A percentile compares a stretch with the other conserved stretches of the same genome.
These are phyloP conservation scores for Drosophila sproati DNA, from an alignment of 1,140 invertebrate species.

Conservation along the genomic window DNA sequence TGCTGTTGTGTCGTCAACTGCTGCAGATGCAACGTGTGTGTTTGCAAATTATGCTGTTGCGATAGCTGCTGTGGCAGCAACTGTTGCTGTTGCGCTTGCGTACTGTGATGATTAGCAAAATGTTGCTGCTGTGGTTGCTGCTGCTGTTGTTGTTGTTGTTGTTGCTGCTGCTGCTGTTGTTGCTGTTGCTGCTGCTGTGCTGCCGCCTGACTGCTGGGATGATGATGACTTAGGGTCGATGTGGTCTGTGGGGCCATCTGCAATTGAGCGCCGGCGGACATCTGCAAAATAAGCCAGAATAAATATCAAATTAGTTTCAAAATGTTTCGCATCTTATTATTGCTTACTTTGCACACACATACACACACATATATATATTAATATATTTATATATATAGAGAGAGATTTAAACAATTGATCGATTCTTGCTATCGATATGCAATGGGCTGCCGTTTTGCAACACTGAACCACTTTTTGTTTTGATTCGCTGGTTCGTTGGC, in stretches of 20 bases:
- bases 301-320: background rate
- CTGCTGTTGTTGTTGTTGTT: slow-evolving; percentile 58
- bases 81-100: slow-evolving; percentile 66
- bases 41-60: slow-evolving; percentile 71
- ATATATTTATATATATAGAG: background rate
- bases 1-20: slow-evolving; percentile 64
- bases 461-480: slow-evolving; percentile 69
- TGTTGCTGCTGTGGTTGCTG: slow-evolving; percentile 62
- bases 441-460: slow-evolving; percentile 31
- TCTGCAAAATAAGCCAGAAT: slow-evolving; percentile 87
- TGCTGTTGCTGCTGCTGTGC: background rate
- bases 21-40: slow-evolving; percentile 66
- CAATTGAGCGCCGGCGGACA: slow-evolving; percentile 97
- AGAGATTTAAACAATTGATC: slow-evolving; percentile 10
- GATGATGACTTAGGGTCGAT: slow-evolving; percentile 92
- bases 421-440: slow-evolving; percentile 30
- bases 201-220: slow-evolving; percentile 69
- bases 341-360: too few species aligned
- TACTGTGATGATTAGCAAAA: slow-evolving; percentile 74
- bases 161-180: slow-evolving; percentile 56
- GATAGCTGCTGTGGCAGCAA: slow-evolving; percentile 57
- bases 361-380: background rate
- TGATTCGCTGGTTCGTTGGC: slow-evolving; percentile 65
- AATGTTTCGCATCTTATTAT: too few species aligned
- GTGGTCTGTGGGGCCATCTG: slow-evolving; percentile 97